phyloP scores from a whole-genome alignment of 2,888 invertebrate genomes.

The Empis livida region DNA sequence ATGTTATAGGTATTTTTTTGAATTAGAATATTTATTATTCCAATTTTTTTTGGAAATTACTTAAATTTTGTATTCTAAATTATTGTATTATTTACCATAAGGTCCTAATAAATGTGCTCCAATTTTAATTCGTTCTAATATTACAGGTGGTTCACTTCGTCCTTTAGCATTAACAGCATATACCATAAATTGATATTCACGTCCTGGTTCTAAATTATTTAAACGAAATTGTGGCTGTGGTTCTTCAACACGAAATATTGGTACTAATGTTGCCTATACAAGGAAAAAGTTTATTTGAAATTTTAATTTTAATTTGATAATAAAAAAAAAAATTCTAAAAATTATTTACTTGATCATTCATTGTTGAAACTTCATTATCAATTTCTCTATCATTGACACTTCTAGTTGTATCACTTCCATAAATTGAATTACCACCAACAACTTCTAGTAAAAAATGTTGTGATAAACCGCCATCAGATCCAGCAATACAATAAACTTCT shows the following conservation, averaged over 20 bases:
- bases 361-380: constrained; percentile 48
- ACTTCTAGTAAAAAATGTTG: constrained; percentile 76
- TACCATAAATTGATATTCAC: constrained; percentile 63
- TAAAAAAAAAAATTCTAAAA: background rate
- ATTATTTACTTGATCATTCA: constrained; percentile 49
- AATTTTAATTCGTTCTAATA: constrained; percentile 42
- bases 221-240: constrained; percentile 56
- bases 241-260: constrained; percentile 50
- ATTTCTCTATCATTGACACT: constrained; percentile 27
- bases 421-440: constrained; percentile 42
- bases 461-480: constrained; percentile 67
- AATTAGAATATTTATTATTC: too few relatives aligned
- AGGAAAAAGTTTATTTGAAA: too few relatives aligned
- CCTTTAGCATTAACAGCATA: constrained; percentile 75
- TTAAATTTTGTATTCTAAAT: too few relatives aligned
- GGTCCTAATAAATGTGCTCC: constrained; percentile 36
- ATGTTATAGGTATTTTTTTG: too few relatives aligned
- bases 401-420: constrained; percentile 38
- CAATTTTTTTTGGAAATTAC: too few relatives aligned
- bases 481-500: constrained; percentile 60
- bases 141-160: constrained; percentile 58
- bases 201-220: constrained; percentile 60
- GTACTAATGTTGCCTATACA: constrained; percentile 39
- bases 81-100: constrained; percentile 26
- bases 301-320: too few relatives aligned